Evolutionary conservation across 2,888 invertebrate genomes (phyloP).

Genomic region (Cephus rjabovi): DNA sequence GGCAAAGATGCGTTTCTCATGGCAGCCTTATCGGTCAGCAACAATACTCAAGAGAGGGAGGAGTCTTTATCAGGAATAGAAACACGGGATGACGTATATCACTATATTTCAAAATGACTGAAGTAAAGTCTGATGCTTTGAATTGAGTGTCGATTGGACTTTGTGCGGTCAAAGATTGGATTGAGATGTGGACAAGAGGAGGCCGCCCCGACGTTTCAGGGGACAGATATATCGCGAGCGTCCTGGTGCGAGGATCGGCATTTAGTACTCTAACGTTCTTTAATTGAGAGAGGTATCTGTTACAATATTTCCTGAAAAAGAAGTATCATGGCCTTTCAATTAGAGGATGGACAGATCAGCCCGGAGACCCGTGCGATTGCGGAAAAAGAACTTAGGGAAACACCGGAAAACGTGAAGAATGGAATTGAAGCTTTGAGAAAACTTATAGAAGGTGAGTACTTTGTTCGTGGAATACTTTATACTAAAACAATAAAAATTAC

Average conservation of each 20-base stretch:
- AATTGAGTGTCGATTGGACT: constrained; percentile 49
- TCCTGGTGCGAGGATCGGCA: constrained; percentile 45
- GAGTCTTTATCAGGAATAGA: neutral
- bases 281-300: neutral
- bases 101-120: neutral
- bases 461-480: neutral
- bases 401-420: constrained; percentile 61
- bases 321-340: constrained; percentile 44
- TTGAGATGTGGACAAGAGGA: constrained; percentile 54
- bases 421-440: constrained; percentile 58
- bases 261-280: constrained; percentile 5
- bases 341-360: constrained; percentile 39
- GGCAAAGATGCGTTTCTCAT: neutral
- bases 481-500: neutral
- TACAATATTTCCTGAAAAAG: neutral
- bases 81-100: neutral
- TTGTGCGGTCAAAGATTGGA: constrained; percentile 63
- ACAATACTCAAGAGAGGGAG: neutral
- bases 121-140: neutral
- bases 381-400: constrained; percentile 65
- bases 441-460: constrained; percentile 60
- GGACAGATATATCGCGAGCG: constrained; percentile 56
- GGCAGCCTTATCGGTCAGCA: neutral
- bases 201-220: constrained; percentile 45
- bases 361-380: constrained; percentile 56